These are phyloP conservation scores for Myripristis murdjan DNA, from an alignment of 2,797 vertebrate species.

Conservation along the genomic window DNA sequence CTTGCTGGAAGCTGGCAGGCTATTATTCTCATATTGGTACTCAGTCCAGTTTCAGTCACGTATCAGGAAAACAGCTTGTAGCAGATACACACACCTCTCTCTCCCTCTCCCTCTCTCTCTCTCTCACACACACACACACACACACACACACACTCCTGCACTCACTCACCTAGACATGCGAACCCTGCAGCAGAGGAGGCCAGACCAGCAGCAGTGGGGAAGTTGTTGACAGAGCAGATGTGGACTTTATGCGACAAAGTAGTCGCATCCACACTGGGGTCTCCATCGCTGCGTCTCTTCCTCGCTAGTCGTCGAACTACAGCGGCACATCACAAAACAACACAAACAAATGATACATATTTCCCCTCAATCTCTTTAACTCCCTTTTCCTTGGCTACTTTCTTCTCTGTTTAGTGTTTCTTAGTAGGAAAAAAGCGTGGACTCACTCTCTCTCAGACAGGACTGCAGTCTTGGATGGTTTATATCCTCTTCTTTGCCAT, in stretches of 20 bases:
- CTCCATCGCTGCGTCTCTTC: slow-evolving; percentile 82
- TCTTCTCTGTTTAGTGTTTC: not conserved
- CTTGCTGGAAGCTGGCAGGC: too few relatives aligned
- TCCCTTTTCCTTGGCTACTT: not conserved
- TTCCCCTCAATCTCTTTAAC: not conserved
- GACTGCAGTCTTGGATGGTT: slow-evolving; percentile 92
- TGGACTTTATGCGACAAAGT: slow-evolving; percentile 90
- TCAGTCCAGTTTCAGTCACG: not conserved
- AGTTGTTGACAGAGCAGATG: slow-evolving; percentile 94
- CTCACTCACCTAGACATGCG: slow-evolving; percentile 91
- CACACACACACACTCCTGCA: not conserved
- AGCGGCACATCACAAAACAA: slow-evolving; percentile 24
- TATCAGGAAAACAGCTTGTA: not conserved
- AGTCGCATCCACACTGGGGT: slow-evolving; percentile 51
- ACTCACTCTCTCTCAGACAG: slow-evolving; percentile 92
- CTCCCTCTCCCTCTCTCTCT: too few relatives aligned
- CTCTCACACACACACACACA: slow-evolving; percentile 4
- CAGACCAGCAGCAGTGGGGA: slow-evolving; percentile 95
- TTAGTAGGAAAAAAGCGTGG: not conserved
- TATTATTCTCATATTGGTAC: too few relatives aligned
- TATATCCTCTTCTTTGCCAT: slow-evolving; percentile 90
- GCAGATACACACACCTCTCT: not conserved
- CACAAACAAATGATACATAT: slow-evolving; percentile 5
- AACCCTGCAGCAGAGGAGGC: slow-evolving; percentile 97
- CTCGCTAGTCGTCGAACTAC: slow-evolving; percentile 91